Evolutionary conservation across 92 coral and sea anemone species (phyloP).

Genomic region (Siderastrea radians): DNA sequence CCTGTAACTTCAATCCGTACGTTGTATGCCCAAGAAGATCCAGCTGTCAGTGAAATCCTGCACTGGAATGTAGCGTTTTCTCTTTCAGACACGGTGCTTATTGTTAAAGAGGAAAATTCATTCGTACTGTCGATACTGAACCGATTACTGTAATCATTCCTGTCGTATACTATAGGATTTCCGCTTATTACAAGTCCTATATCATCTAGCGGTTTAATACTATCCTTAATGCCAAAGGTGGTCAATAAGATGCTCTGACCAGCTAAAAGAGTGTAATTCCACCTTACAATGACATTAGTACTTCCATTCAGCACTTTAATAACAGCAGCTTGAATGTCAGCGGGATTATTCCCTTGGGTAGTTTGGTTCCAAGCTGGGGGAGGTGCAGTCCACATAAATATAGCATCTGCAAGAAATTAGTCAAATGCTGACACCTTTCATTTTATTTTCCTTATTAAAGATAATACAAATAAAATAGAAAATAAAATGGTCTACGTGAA

Average conservation of each 20-base stretch:
- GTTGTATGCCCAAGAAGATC: no score
- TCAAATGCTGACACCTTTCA: no score
- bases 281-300: background rate
- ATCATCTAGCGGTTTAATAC: background rate
- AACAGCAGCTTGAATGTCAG: slow-evolving; percentile 1
- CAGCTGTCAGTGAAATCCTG: background rate
- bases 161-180: background rate
- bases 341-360: background rate
- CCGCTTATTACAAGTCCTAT: background rate
- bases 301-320: background rate
- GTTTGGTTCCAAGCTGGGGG: background rate
- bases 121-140: background rate
- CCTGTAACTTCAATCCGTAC: no score
- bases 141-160: background rate
- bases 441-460: no score
- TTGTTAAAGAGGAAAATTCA: background rate
- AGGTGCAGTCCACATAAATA: background rate
- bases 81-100: background rate
- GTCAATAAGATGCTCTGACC: background rate
- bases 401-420: background rate
- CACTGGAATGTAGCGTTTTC: background rate
- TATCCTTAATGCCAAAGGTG: background rate
- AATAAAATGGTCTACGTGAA: no score
- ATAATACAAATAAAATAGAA: no score
- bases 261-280: background rate